Base-by-base conservation (phyloP, 2,113 vertebrate genomes). In the Charina bottae region DNA sequence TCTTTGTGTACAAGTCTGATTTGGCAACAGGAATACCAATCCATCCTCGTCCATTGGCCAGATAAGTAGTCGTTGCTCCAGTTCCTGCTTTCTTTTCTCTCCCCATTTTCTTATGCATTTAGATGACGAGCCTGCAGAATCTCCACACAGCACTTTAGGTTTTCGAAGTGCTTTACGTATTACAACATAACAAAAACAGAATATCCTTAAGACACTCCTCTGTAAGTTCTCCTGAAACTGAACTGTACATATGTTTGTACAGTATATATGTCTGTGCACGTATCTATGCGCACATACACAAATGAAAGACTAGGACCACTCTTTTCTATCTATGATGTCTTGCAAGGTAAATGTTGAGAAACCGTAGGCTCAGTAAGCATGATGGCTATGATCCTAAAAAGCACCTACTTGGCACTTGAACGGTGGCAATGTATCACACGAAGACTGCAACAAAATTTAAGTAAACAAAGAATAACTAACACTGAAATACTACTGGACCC, bases 401-500 rank as follows among this genome's bases (percentile, higher is more conserved):
- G 55, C 1, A 72, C 5, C 42, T 8, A 1, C 26, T 0, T 17
- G n/a, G 91, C 49, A 89, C 46, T 28, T 58, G 92, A 91, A 49
- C 6, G 93, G 94, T 92, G 91, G 72, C 83, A 62, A n/a, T 24
- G 85, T 86, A 90, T 87, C 6, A 90, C 0, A 68, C 0, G 3
- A 55, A 84, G 54, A 92, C 0, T 4, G 42, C 62, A 6, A 83
- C 85, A 6, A 42, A 93, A 92, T 92, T 85, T n/a, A 93, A 72
- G 0, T 23, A 64, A 5, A 0, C 92, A 62, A n/a, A 87, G 72
- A 87, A 92, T 93, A 89, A 87, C 92, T 89, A 88, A 95, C 93
- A 94, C 26, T 88, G 93, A 95, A 90, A 94, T 94, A 90, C 78
- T 93, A 78, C 83, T 93, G 93, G 94, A 87, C 91, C 94, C 91